Evolutionary conservation across 2,888 invertebrate species (phyloP).

Genomic region (Mongoloraphidia duomilia): DNA sequence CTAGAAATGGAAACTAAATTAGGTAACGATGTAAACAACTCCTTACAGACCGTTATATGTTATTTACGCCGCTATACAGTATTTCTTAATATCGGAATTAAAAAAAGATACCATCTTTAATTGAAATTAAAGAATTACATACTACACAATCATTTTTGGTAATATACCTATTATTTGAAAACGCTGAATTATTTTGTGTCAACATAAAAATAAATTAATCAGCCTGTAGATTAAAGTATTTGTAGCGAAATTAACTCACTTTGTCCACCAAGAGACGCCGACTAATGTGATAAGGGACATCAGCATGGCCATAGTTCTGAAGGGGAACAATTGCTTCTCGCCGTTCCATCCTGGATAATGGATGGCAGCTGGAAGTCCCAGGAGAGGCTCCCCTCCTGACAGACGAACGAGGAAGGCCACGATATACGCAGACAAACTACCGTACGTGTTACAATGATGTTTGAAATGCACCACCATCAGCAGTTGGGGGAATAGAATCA

Average conservation of each 20-base stretch:
- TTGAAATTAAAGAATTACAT: no score
- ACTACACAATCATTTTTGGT: no score
- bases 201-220: background rate
- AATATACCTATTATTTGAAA: no score
- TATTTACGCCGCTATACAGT: no score
- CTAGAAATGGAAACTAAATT: no score
- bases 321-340: slow-evolving; percentile 79
- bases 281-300: slow-evolving; percentile 68
- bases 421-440: slow-evolving; percentile 79
- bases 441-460: slow-evolving; percentile 91
- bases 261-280: slow-evolving; percentile 67
- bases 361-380: slow-evolving; percentile 70
- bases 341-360: slow-evolving; percentile 76
- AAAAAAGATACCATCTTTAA: no score
- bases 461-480: slow-evolving; percentile 96
- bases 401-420: slow-evolving; percentile 70
- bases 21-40: no score
- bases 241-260: slow-evolving; percentile 29
- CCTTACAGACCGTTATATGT: no score
- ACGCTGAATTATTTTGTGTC: background rate
- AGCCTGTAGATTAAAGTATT: no score
- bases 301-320: slow-evolving; percentile 89
- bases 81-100: no score
- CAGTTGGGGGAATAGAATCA: slow-evolving; percentile 95
- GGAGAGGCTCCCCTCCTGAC: slow-evolving; percentile 74